These are phyloP conservation scores for Eurypyga helias DNA, from an alignment of 2,113 vertebrate genomes.

Conservation along the genomic window DNA sequence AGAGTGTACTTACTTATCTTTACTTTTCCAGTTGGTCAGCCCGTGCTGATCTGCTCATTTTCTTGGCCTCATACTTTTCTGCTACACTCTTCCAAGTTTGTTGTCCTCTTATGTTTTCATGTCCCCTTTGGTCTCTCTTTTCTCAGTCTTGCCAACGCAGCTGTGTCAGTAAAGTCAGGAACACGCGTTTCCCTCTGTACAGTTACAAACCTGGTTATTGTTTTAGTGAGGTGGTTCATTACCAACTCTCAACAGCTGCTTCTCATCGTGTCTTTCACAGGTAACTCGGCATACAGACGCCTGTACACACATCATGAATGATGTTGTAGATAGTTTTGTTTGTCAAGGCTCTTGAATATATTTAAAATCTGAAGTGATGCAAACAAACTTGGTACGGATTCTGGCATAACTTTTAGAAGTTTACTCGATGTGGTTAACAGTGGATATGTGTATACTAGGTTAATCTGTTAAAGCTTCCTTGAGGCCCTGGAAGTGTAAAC, in stretches of 20 bases:
- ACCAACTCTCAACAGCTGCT: neutral
- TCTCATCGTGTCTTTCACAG: neutral
- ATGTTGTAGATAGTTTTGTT: neutral
- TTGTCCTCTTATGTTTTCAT: neutral
- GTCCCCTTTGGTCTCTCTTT: neutral
- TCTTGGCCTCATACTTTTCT: neutral
- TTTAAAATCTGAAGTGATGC: neutral
- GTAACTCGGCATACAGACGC: neutral
- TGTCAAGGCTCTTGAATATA: neutral
- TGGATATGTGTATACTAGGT: neutral
- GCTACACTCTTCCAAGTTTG: neutral
- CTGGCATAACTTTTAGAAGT: neutral
- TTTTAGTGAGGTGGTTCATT: neutral
- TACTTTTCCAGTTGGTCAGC: neutral
- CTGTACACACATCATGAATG: fast-evolving
- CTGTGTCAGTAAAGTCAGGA: neutral
- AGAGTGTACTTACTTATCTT: neutral
- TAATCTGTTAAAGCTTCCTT: neutral
- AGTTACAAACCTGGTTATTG: neutral
- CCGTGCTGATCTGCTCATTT: neutral
- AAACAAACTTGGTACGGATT: neutral
- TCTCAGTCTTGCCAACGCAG: neutral
- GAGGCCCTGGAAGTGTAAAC: neutral
- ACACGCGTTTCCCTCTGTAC: neutral
- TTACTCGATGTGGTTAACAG: neutral